phyloP scores from a whole-genome alignment of 2,888 invertebrate species.

The Esperia sulphurella region DNA sequence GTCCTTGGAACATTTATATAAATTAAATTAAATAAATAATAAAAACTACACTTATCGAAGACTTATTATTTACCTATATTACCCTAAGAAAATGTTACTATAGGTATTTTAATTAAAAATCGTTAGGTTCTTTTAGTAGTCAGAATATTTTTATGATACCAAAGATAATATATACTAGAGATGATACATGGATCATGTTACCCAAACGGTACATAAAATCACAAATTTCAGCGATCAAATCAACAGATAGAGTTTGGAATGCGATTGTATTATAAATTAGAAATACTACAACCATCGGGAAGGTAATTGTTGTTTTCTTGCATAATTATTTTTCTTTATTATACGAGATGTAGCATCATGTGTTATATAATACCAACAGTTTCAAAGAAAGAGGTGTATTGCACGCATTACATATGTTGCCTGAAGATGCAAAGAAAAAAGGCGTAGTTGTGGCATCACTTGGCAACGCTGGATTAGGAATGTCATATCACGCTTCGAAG shows the following conservation, averaged over 20 bases:
- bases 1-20: not conserved
- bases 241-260: slow-evolving; percentile 26
- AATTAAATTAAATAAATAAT: too few relatives aligned
- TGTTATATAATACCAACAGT: slow-evolving; percentile 44
- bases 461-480: slow-evolving; percentile 84
- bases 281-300: slow-evolving; percentile 24
- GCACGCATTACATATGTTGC: slow-evolving; percentile 79
- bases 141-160: too few relatives aligned
- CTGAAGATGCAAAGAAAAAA: slow-evolving; percentile 74
- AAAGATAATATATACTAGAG: too few relatives aligned
- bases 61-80: too few relatives aligned
- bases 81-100: too few relatives aligned
- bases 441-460: slow-evolving; percentile 85
- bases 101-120: too few relatives aligned
- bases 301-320: slow-evolving; percentile 18
- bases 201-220: too few relatives aligned
- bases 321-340: not conserved
- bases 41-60: too few relatives aligned
- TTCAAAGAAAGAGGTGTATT: slow-evolving; percentile 87
- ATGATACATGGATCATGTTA: too few relatives aligned
- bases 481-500: slow-evolving; percentile 82
- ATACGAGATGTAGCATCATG: not conserved
- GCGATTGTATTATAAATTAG: slow-evolving; percentile 26
- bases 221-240: slow-evolving; percentile 29
- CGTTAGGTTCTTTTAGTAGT: too few relatives aligned